Evolutionary conservation across 2,888 invertebrate species (phyloP).

Genomic region (Catocala sponsa): DNA sequence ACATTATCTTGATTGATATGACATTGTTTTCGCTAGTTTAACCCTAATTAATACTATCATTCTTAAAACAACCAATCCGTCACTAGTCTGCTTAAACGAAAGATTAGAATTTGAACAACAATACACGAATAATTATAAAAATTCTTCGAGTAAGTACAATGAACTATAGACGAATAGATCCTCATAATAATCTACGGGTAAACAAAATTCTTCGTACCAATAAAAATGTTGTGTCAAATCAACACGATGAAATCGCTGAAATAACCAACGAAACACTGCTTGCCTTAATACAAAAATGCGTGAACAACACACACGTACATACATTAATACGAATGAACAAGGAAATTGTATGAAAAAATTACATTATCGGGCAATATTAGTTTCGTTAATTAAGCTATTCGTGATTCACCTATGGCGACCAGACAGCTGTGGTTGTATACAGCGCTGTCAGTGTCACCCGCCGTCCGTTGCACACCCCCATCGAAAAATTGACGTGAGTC

Average conservation of each 20-base stretch:
- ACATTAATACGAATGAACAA: constrained; percentile 32
- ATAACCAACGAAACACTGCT: constrained; percentile 15
- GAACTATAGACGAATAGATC: neutral
- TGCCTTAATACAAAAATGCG: constrained; percentile 20
- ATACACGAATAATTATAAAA: constrained; percentile 17
- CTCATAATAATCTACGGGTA: neutral
- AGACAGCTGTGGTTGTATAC: constrained; percentile 36
- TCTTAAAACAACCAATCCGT: constrained; percentile 25
- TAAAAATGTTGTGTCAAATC: constrained; percentile 14
- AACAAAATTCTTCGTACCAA: neutral
- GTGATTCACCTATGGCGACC: constrained; percentile 36
- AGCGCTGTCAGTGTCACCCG: constrained; percentile 3
- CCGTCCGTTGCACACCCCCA: constrained; percentile 27
- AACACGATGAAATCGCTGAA: constrained; percentile 24
- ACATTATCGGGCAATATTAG: constrained; percentile 25
- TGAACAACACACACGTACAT: constrained; percentile 25
- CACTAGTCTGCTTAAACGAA: constrained; percentile 15
- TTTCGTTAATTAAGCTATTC: constrained; percentile 29
- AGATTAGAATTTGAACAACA: constrained; percentile 19
- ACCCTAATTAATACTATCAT: constrained; percentile 45
- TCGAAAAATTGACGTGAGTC: constrained; percentile 45
- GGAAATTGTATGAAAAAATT: constrained; percentile 40
- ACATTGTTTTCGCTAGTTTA: constrained; percentile 38
- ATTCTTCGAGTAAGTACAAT: constrained; percentile 16
- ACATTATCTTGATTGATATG: constrained; percentile 50